Base-by-base conservation (phyloP, 2,888 invertebrate species). In the Eupithecia exiguata region DNA sequence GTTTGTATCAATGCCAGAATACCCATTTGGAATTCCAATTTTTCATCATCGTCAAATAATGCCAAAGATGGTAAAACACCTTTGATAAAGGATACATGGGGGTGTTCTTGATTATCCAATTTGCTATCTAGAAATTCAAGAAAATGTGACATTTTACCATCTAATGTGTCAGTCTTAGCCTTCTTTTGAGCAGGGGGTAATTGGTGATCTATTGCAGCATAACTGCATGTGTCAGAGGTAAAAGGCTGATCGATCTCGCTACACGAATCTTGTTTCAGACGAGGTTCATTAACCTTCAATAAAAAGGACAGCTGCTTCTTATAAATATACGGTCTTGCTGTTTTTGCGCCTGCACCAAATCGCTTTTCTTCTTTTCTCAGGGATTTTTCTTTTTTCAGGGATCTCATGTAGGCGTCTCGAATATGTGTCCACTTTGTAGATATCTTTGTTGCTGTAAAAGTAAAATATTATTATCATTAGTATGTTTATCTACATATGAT, bases 11-110 rank as follows among this genome's bases (percentile, higher is more conserved):
- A 14, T 30, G 5, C 61, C 30, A 61, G 21, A 68, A 65, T 25
- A 62, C 25, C 25, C 16, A 30, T 35, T 25, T 40, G 18, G 43
- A 61, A 61, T 61, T 46, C 46, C n/a, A 70, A 16, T 65, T 38
- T 65, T 40, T 68, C 40, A 36, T 53, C 69, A 68, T 46, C 35
- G n/a, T 40, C 40, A 40, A 66, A 66, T 66, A 66, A 66, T 7
- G 36, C 40, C 40, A 66, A 66, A 46, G 46, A 46, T n/a, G 46
- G 46, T n/a, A 46, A 46, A 46, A 46, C 46, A n/a, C 46, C 46
- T 46, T 46, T 46, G 6, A 46, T 46, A 46, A 46, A 46, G n/a
- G 46, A 46, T 18, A 46, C n/a, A n/a, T 46, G 46, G 1, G 18
- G 46, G 46, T 46, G 18, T 46, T 46, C 46, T 46, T 46, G 46